These are phyloP conservation scores for Azorinus chamasolen DNA, from an alignment of 2,888 invertebrate species.

Conservation along the genomic window DNA sequence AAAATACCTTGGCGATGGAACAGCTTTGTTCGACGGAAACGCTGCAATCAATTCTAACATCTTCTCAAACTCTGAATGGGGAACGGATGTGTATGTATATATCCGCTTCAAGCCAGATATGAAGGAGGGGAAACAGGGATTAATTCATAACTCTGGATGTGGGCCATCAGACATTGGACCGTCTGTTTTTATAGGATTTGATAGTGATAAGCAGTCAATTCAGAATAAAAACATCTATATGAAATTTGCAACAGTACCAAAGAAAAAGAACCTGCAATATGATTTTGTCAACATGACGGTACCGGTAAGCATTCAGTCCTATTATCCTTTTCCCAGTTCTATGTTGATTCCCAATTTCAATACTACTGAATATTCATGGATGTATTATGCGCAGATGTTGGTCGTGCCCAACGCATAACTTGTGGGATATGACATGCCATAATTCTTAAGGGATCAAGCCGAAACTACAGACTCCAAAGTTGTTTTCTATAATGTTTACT, in stretches of 20 bases:
- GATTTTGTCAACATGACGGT: constrained; percentile 58
- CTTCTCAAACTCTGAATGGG: constrained; percentile 63
- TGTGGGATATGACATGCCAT: too few species aligned
- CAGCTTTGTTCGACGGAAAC: constrained; percentile 56
- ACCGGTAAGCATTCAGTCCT: constrained; percentile 53
- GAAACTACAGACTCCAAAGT: too few species aligned
- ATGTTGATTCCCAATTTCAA: too few species aligned
- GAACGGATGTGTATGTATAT: constrained; percentile 49
- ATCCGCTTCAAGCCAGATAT: constrained; percentile 60
- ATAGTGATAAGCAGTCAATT: constrained; percentile 23
- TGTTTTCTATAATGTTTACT: too few species aligned
- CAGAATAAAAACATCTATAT: constrained; percentile 28
- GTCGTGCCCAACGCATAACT: too few species aligned
- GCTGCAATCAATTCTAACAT: constrained; percentile 58
- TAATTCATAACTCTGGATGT: constrained; percentile 65
- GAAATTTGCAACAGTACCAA: constrained; percentile 58
- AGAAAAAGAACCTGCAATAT: constrained; percentile 31
- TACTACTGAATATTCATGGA: too few species aligned
- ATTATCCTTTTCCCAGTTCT: too few species aligned
- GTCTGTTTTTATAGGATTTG: constrained; percentile 60
- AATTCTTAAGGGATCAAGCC: too few species aligned
- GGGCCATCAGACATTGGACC: constrained; percentile 63
- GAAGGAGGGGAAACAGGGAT: constrained; percentile 41
- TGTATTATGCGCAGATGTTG: too few species aligned
- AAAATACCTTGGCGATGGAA: constrained; percentile 57